Evolutionary conservation across 2,888 invertebrate genomes (phyloP), one percentile per base, ranked within the genome.

Genomic region (Campopleginae sp.): DNA sequence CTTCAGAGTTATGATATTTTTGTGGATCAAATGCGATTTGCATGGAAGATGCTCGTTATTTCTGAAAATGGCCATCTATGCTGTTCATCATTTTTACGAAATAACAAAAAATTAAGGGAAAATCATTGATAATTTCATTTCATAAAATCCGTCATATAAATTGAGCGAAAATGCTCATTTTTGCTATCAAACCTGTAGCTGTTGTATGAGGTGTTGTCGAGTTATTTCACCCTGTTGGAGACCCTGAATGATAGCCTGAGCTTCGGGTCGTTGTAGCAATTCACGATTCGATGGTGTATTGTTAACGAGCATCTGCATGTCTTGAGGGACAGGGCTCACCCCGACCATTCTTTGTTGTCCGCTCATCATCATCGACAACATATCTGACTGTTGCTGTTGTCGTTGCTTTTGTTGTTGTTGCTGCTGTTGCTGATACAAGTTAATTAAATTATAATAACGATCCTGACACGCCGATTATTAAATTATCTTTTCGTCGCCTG

Each of bases 141-240:
- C 31, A n/a, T 1, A 3, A 27, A 58, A 27, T 27, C 6, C 12
- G 14, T 58, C 0, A 14, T 58, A 14, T 58, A 27, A 58, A 27
- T 14, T 10, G 14, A 14, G 7, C 3, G 5, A 14, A 68, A 82
- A 58, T 48, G 27, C 1, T n/a, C n/a, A 48, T 48, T 71, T 44
- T 1, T n/a, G 2, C 3, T 19, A 65, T 76, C 85, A 54, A 86
- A 94, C 94, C 90, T 95, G 95, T 79, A 97, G 94, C 92, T 97
- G 97, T 92, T 97, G 97, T 92, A 97, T 96, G 88, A 97, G 94
- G 91, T 97, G 96, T 90, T 96, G 96, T 42, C 95, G 95, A 1
- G 97, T 97, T 83, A 97, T 96, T 93, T 97, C 97, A 81, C 97
- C 97, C 31, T 96, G 96, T 90, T 96, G 96, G 90, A 97, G 94